Evolutionary conservation across 2,113 vertebrate species (phyloP), one percentile per base, ranked within the genome.

Genomic region (Peromyscus maniculatus): DNA sequence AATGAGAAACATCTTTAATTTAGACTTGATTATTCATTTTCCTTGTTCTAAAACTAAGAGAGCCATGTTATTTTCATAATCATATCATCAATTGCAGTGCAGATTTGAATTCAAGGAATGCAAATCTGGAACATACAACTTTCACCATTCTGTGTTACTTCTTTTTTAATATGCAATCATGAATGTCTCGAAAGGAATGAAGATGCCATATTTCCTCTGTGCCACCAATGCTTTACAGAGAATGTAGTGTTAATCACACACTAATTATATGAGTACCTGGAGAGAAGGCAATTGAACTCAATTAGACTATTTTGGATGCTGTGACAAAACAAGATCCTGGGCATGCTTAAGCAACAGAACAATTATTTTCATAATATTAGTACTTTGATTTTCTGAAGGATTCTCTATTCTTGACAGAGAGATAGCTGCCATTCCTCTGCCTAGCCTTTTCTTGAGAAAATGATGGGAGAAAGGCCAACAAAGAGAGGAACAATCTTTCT

Each of bases 251-350:
- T 84, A 64, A 84, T 64, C 59, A 43, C 82, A 84, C 28, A 64
- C 24, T 43, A 57, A 39, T 67, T 86, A 28, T 49, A 36, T 36
- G n/a, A 67, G 83, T 69, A 31, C 24, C 24, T 86, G 49, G 64
- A 87, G 43, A 86, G 9, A 86, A 78, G 90, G 52, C 28, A 86
- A 31, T 91, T 86, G 74, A 67, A 95, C 19, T 91, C 15, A 86
- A 10, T 78, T 67, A 21, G 19, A 74, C 13, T 86, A 33, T 33
- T 77, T 77, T 74, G 36, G 21, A 17, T 91, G 3, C 21, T 43
- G 24, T 43, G 21, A 49, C 33, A 62, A 77, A 91, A 36, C 17
- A 84, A 62, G 3, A 12, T 22, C 19, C 36, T 86, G n/a, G n/a
- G n/a, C 52, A 39, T 43, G 33, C 1, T 59, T 84, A 66, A 57